phyloP scores from a whole-genome alignment of 2,113 vertebrate genomes.

The Oreamnos americanus region DNA sequence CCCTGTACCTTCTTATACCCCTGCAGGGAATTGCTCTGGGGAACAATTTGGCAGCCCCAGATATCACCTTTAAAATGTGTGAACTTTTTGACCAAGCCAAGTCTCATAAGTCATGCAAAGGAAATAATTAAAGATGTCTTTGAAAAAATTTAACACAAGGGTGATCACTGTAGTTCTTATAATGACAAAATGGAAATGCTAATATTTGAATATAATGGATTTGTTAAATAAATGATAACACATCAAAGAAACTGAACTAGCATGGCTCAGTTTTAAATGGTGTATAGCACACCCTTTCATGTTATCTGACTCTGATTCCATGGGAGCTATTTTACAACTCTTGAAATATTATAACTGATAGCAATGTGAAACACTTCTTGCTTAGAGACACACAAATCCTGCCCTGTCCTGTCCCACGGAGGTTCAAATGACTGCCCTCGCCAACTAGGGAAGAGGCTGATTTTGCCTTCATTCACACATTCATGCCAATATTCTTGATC shows the following conservation, averaged over 20 bases:
- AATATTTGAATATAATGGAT: conserved; percentile 24
- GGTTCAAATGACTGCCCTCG: not conserved
- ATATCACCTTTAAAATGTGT: conserved; percentile 25
- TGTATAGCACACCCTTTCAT: not conserved
- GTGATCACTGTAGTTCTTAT: not conserved
- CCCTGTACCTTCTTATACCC: not conserved
- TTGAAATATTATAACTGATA: not conserved
- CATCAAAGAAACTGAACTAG: not conserved
- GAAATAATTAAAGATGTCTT: conserved; percentile 19
- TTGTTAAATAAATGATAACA: not conserved
- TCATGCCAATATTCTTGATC: not conserved
- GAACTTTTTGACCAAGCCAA: conserved; percentile 34
- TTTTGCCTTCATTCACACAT: not conserved
- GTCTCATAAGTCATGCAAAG: conserved; percentile 4
- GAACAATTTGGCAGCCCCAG: not conserved
- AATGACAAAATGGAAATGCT: conserved; percentile 1
- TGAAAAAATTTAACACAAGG: conserved; percentile 19
- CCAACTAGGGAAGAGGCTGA: not conserved
- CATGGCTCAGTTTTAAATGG: not conserved
- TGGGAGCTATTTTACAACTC: not conserved
- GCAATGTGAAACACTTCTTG: not conserved
- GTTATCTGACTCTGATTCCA: not conserved
- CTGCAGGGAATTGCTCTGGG: not conserved
- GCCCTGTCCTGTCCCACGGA: not conserved
- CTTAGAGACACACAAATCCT: not conserved